phyloP scores from a whole-genome alignment of 2,113 vertebrate species.

The Apus apus region DNA sequence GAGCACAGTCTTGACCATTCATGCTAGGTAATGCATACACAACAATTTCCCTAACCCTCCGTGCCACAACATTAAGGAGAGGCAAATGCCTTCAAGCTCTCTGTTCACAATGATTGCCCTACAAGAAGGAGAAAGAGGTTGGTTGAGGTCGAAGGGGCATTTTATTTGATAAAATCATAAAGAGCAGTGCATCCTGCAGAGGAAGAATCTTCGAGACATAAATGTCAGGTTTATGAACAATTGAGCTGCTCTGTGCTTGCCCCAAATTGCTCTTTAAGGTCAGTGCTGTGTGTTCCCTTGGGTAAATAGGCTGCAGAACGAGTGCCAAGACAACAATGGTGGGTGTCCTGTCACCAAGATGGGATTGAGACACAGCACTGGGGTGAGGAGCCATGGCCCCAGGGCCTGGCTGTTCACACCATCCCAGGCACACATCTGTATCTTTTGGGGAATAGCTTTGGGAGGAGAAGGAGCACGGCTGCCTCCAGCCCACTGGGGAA shows the following conservation, averaged over 20 bases:
- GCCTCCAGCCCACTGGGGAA: not conserved
- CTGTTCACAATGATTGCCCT: not conserved
- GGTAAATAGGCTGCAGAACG: not conserved
- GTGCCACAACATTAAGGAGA: not conserved
- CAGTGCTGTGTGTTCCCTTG: slow-evolving; percentile 45
- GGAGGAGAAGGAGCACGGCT: not conserved
- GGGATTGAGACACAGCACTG: not conserved
- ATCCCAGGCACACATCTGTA: rapidly evolving
- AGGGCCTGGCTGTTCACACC: not conserved
- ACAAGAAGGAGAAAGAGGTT: slow-evolving; percentile 31
- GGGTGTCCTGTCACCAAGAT: not conserved
- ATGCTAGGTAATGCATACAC: not conserved
- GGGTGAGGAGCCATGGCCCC: rapidly evolving
- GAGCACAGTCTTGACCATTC: not conserved
- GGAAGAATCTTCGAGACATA: slow-evolving; percentile 68
- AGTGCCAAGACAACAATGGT: not conserved
- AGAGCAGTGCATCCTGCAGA: slow-evolving; percentile 54
- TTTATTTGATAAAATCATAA: slow-evolving; percentile 74
- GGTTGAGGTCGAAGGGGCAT: slow-evolving; percentile 20
- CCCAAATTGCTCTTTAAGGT: slow-evolving; percentile 78
- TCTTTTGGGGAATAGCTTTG: not conserved
- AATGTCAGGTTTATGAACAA: slow-evolving; percentile 82
- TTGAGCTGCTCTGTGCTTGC: slow-evolving; percentile 63
- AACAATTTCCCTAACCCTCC: not conserved
- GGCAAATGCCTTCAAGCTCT: not conserved